Evolutionary conservation across 2,113 vertebrate genomes (phyloP).

Genomic region (Embiotoca jacksoni): DNA sequence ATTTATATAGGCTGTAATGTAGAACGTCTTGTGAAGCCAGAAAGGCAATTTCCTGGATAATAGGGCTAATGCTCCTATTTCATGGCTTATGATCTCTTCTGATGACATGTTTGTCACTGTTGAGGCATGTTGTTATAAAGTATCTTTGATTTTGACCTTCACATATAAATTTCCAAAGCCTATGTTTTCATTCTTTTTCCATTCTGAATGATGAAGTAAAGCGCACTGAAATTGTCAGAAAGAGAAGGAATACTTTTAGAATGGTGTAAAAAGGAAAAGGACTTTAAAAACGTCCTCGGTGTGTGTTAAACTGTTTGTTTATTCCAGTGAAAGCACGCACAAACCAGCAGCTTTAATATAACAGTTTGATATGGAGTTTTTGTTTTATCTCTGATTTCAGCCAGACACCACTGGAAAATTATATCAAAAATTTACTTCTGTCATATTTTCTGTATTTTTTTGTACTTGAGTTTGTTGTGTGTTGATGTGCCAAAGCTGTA

Average conservation of each 20-base stretch:
- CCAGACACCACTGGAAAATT: not conserved
- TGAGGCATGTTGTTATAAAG: conserved; percentile 55
- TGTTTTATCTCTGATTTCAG: conserved; percentile 28
- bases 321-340: not conserved
- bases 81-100: conserved; percentile 76
- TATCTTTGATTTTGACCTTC: conserved; percentile 71
- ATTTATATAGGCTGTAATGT: conserved; percentile 72
- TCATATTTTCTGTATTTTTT: conserved; percentile 14
- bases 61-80: conserved; percentile 76
- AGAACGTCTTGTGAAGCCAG: conserved; percentile 70
- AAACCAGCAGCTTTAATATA: conserved; percentile 13
- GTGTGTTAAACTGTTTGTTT: conserved; percentile 31
- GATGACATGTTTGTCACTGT: conserved; percentile 79
- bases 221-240: conserved; percentile 27
- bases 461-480: not conserved
- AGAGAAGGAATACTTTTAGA: conserved; percentile 16
- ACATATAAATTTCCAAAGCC: conserved; percentile 51
- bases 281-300: conserved; percentile 26
- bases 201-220: conserved; percentile 38
- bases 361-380: not conserved
- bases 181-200: conserved; percentile 47
- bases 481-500: conserved; percentile 1
- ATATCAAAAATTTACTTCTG: not conserved
- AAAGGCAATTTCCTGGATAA: conserved; percentile 79
- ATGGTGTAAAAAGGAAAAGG: conserved; percentile 8